Evolutionary conservation across 2,797 vertebrate species (phyloP).

Genomic region (Austrolebias charrua): DNA sequence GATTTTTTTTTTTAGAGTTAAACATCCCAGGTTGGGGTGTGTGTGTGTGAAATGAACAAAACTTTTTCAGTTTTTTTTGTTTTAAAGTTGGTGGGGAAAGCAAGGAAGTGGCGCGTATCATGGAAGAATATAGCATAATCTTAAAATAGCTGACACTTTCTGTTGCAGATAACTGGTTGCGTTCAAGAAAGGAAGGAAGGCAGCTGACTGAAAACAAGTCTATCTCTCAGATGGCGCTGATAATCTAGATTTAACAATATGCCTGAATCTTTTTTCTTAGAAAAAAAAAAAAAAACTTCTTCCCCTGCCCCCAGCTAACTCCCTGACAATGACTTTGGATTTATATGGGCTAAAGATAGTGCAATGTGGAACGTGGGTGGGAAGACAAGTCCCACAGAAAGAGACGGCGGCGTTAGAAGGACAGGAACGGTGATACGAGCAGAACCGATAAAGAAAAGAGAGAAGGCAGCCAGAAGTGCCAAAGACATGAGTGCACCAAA

Average conservation of each 20-base stretch:
- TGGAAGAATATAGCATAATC: constrained; percentile 50
- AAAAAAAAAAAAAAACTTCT: neutral
- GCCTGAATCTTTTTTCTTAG: constrained; percentile 20
- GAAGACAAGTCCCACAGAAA: constrained; percentile 14
- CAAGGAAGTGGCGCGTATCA: constrained; percentile 44
- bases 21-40: constrained; percentile 21
- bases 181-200: constrained; percentile 53
- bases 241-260: constrained; percentile 28
- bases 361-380: constrained; percentile 21
- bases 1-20: constrained; percentile 32
- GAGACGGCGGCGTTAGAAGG: constrained; percentile 33
- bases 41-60: constrained; percentile 11
- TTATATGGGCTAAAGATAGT: constrained; percentile 10
- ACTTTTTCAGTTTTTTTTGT: constrained; percentile 38
- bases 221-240: constrained; percentile 37
- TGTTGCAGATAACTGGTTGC: constrained; percentile 48
- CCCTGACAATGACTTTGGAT: constrained; percentile 30
- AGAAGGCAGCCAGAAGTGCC: constrained; percentile 59
- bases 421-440: constrained; percentile 56
- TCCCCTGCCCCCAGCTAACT: neutral
- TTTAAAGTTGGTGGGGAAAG: constrained; percentile 36
- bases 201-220: constrained; percentile 37
- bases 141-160: constrained; percentile 63
- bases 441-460: constrained; percentile 45
- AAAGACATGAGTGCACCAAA: constrained; percentile 74